These are phyloP conservation scores for Pluvialis apricaria DNA, from an alignment of 2,113 vertebrate genomes.

Conservation along the genomic window DNA sequence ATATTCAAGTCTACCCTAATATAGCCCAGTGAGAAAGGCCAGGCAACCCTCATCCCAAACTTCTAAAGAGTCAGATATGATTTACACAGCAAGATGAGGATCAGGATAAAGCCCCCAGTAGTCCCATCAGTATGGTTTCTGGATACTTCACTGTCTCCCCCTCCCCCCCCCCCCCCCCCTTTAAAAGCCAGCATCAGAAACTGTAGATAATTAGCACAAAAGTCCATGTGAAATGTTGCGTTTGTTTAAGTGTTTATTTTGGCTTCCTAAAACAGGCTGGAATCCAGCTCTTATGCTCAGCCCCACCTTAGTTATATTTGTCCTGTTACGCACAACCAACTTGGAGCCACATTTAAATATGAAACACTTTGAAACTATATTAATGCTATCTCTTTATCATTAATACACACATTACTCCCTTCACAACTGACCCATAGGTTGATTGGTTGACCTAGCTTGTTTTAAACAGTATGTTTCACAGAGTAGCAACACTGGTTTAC, in stretches of 20 bases:
- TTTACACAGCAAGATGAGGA: not conserved
- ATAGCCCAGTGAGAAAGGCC: not conserved
- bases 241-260: conserved; percentile 72
- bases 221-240: conserved; percentile 21
- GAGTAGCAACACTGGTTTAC: conserved; percentile 17
- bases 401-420: conserved; percentile 46
- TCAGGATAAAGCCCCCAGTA: not conserved
- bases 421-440: not conserved
- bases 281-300: conserved; percentile 64
- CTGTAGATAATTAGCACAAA: conserved; percentile 54
- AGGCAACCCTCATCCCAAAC: not conserved
- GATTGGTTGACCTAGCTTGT: conserved; percentile 13
- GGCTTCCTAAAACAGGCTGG: conserved; percentile 61
- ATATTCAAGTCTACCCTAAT: not conserved
- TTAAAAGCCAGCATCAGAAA: conserved; percentile 45
- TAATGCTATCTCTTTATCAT: conserved; percentile 52
- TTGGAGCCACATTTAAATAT: conserved; percentile 48
- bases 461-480: conserved; percentile 15
- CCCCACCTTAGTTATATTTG: conserved; percentile 76
- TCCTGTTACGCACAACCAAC: conserved; percentile 63
- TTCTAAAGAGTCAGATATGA: not conserved
- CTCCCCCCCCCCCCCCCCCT: not conserved
- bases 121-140: not conserved
- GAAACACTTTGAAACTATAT: conserved; percentile 50
- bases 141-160: not conserved